Base-by-base conservation (phyloP, 2,888 invertebrate species). In the Teleiodes luculella region DNA sequence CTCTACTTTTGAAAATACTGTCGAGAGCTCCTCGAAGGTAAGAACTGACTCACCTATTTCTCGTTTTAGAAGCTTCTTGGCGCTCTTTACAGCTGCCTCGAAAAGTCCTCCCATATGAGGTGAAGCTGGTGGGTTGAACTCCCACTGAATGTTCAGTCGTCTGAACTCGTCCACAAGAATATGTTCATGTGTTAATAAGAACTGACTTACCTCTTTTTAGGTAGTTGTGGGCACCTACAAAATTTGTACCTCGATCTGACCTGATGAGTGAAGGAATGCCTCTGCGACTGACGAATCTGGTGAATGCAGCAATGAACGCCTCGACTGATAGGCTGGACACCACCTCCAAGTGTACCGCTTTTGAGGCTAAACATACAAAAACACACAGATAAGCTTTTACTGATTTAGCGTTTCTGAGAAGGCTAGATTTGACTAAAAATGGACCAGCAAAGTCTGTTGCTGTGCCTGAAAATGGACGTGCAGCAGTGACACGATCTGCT, bases 231-330 rank as follows among this genome's bases (percentile, higher is more conserved):
- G 58, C 47, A 8, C 60, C 62, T 14, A 52, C 30, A 51, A 37
- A 62, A 24, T 59, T 62, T 8, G 52, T 57, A 7, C 62, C 59
- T 20, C 53, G 43, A 46, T 61, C 61, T 4, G 57, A 57, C 4
- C 54, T 28, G 18, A 59, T 35, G 3, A 50, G 10, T 20, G 41
- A 28, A 8, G 53, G 57, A 3, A 54, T n/a, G 1, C 62, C 59
- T 11, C 60, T 45, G 13, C 58, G 35, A n/a, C 49, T 35, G 6
- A 54, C 50, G 39, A 60, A 62, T 4, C 57, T 52, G 11, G 45
- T 53, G 6, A 58, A 52, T 1, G 53, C 50, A 4, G 57, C 60
- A n/a, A 60, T 24, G 35, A 62, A 60, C 2, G 48, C 58, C 31
- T 62, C 57, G 1, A 53, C 48, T 16, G 56, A 46, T 1, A 62